Percentiles rank a stretch among this genome's conserved stretches.
Conservation (phyloP, 2,888 invertebrate genomes). For the Dryadula phaetusa region DNA sequence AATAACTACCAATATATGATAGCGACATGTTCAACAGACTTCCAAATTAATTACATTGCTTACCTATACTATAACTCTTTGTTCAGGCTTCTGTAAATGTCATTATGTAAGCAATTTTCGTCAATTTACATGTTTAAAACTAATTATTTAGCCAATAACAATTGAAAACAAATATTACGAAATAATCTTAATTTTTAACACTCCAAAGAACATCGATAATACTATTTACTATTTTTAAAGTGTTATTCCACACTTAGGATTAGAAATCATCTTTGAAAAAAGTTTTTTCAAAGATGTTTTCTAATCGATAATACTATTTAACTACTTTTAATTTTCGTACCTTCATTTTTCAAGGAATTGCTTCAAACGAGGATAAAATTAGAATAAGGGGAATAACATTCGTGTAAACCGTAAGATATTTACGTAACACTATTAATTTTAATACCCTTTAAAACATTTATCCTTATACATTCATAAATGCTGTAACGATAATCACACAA, state of each 20-base stretch:
- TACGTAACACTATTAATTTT: conserved; percentile 2
- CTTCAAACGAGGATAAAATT: conserved; percentile 29
- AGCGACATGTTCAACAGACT: not conserved
- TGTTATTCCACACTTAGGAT: too few relatives aligned
- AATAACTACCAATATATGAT: not conserved
- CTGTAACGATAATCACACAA: conserved; percentile 1
- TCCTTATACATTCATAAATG: conserved; percentile 21
- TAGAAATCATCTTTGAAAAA: too few relatives aligned
- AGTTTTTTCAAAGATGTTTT: too few relatives aligned
- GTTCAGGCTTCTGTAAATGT: not conserved
- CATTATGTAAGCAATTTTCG: not conserved
- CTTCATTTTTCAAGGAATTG: conserved; percentile 35
- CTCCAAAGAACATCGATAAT: not conserved
- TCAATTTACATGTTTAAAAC: not conserved
- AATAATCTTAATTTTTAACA: not conserved
- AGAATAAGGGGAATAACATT: conserved; percentile 34
- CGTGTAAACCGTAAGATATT: not conserved
- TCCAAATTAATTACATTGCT: not conserved
- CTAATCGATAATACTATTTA: too few relatives aligned
- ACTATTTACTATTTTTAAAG: too few relatives aligned
- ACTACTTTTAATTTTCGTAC: conserved; percentile 22
- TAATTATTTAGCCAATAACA: not conserved
- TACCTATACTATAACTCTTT: not conserved
- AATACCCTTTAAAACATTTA: conserved; percentile 21
- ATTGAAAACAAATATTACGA: not conserved